A percentile compares a stretch with the other conserved stretches of the same genome.
phyloP scores from a whole-genome alignment of 2,113 vertebrate species.

The Rhinolophus sinicus region DNA sequence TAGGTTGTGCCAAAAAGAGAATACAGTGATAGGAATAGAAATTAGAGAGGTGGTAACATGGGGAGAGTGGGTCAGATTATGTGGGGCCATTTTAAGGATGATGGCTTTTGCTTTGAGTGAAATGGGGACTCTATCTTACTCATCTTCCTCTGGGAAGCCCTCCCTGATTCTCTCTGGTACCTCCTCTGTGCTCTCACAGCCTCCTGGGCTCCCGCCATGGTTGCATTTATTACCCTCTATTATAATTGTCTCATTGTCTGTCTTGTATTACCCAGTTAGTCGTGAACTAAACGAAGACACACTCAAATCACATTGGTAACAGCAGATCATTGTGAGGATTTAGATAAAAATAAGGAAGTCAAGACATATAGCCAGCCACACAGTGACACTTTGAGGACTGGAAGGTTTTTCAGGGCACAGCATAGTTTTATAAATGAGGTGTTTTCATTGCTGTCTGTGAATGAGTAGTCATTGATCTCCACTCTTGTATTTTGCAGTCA shows the following conservation, averaged over 20 bases:
- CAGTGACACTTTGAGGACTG: neutral
- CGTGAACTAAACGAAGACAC: neutral
- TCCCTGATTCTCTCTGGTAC: neutral
- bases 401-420: neutral
- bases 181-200: neutral
- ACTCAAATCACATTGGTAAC: neutral
- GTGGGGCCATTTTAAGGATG: neutral
- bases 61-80: neutral
- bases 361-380: neutral
- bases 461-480: neutral
- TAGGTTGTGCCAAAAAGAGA: neutral
- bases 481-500: neutral
- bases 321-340: neutral
- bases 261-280: neutral
- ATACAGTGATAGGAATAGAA: neutral
- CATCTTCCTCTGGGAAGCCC: conserved; percentile 5
- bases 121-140: neutral
- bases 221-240: neutral
- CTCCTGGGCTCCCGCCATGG: neutral
- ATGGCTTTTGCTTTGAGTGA: conserved; percentile 17
- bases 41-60: neutral
- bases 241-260: neutral
- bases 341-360: conserved; percentile 36
- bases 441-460: conserved; percentile 8
- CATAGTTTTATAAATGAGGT: conserved; percentile 9